Conservation (phyloP, 2,113 vertebrate genomes). For the Aldabrachelys gigantea region DNA sequence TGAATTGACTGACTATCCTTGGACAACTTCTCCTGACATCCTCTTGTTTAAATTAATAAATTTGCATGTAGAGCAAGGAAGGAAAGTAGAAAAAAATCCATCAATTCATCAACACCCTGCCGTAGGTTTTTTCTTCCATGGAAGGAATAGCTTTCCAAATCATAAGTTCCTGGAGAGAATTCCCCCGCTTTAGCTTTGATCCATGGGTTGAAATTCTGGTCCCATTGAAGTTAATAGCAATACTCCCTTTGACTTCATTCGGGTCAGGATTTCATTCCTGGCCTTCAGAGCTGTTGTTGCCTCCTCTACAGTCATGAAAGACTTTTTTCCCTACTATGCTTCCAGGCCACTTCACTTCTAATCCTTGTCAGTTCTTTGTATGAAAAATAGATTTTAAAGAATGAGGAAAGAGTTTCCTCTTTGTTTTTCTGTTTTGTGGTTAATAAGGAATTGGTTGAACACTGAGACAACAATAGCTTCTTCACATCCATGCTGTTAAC, state of each 20-base stretch:
- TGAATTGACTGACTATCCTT: neutral
- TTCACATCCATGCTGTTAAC: neutral
- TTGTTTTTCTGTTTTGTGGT: neutral
- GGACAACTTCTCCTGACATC: neutral
- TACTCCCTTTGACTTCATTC: fast-evolving
- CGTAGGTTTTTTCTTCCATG: neutral
- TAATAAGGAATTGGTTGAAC: neutral
- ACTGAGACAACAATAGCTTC: fast-evolving
- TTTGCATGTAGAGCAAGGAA: neutral
- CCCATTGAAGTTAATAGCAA: neutral
- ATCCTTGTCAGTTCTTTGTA: neutral
- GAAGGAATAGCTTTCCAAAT: too few species aligned
- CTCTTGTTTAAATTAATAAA: neutral
- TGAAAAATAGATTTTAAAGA: neutral
- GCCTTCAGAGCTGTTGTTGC: neutral
- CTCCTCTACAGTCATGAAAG: neutral
- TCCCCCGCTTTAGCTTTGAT: neutral
- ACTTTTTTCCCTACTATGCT: neutral
- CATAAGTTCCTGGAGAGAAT: neutral
- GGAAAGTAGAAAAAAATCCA: neutral
- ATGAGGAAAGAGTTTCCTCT: neutral
- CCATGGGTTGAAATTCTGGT: neutral
- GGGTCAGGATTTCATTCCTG: neutral
- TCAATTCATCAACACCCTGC: neutral
- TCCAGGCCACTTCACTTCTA: neutral